A percentile compares a stretch with the other conserved stretches of the same genome.
Conservation (phyloP, 92 coral and sea anemone species). For the Porites lobata region DNA sequence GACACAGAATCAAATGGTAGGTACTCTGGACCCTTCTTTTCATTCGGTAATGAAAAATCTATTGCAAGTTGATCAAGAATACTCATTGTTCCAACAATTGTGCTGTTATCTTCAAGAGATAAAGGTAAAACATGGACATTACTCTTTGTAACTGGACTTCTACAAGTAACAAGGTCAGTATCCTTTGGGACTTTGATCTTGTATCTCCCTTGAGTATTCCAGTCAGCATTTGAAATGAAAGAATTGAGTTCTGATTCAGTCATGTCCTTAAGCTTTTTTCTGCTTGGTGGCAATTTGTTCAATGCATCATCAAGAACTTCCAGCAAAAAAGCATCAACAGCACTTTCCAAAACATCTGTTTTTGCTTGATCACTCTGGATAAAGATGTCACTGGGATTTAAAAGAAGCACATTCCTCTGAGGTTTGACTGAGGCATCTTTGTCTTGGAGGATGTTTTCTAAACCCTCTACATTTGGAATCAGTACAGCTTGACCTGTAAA, state of each 20-base stretch:
- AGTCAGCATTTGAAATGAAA: conserved; percentile 2
- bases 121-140: too few species aligned
- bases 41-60: conserved; percentile 16
- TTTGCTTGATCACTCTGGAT: not conserved
- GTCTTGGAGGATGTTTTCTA: conserved; percentile 26
- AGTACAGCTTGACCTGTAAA: conserved; percentile 59
- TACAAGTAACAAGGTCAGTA: too few species aligned
- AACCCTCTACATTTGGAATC: conserved; percentile 33
- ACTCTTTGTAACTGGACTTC: too few species aligned
- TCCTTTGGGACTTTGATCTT: conserved; percentile 50
- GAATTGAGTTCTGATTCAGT: conserved; percentile 13
- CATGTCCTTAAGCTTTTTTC: conserved; percentile 32
- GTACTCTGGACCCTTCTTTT: conserved; percentile 50
- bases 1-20: conserved; percentile 52
- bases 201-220: conserved; percentile 23
- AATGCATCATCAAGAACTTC: conserved; percentile 47
- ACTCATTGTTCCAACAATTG: too few species aligned
- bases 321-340: conserved; percentile 35
- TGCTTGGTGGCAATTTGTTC: conserved; percentile 20
- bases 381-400: conserved; percentile 31
- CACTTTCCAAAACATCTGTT: conserved; percentile 37
- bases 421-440: conserved; percentile 7
- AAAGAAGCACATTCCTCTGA: conserved; percentile 14
- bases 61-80: too few species aligned
- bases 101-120: too few species aligned